Evolutionary conservation across 2,797 vertebrate genomes (phyloP).

Genomic region (Eutrigla gurnardus): DNA sequence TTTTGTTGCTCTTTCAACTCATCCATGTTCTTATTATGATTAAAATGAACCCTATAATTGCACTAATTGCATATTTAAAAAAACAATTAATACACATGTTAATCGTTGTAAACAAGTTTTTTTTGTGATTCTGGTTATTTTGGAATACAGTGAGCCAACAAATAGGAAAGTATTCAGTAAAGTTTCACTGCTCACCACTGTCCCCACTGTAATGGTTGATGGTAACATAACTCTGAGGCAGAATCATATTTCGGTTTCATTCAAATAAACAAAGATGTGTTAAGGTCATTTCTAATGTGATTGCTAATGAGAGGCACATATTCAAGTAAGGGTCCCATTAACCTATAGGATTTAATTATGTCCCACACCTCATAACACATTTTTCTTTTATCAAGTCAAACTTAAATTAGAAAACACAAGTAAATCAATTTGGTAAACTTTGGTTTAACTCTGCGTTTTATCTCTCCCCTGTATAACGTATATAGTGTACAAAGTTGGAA

Average conservation of each 20-base stretch:
- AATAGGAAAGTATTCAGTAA: not conserved
- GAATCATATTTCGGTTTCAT: not conserved
- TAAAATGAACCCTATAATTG: not conserved
- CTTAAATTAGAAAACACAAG: no score
- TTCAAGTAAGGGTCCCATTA: not conserved
- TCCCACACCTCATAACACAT: not conserved
- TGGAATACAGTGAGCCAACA: not conserved
- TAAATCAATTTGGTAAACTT: not conserved
- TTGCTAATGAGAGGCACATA: no score
- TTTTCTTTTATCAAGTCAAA: not conserved
- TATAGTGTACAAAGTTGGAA: slow-evolving; percentile 8
- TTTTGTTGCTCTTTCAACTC: slow-evolving; percentile 6
- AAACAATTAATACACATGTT: no score
- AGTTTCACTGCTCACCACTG: not conserved
- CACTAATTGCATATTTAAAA: no score
- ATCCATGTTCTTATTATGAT: not conserved
- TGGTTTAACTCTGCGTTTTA: not conserved
- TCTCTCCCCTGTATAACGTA: not conserved
- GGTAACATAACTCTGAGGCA: not conserved
- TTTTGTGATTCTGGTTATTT: not conserved
- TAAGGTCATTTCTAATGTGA: no score
- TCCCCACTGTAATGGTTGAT: not conserved
- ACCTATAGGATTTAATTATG: not conserved
- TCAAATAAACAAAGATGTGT: not conserved
- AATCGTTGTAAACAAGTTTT: no score